phyloP scores from a whole-genome alignment of 2,888 invertebrate genomes.

The Gastrophysa polygoni region DNA sequence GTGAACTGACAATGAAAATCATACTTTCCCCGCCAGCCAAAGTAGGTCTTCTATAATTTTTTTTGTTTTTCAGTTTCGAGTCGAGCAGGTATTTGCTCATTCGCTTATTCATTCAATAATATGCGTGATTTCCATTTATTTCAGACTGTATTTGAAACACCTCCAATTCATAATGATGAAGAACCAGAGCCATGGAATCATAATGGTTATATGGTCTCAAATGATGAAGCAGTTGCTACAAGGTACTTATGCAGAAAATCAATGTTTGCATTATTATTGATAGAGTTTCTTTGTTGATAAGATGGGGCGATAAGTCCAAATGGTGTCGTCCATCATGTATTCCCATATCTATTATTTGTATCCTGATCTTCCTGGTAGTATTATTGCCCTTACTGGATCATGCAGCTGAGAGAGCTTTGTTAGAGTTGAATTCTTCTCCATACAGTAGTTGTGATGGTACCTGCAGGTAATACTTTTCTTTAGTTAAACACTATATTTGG shows the following conservation, averaged over 20 bases:
- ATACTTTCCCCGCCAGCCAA: constrained; percentile 16
- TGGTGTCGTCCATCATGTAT: constrained; percentile 86
- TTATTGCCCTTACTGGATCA: constrained; percentile 77
- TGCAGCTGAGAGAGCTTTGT: constrained; percentile 62
- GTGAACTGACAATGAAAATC: constrained; percentile 9
- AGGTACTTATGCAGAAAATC: constrained; percentile 57
- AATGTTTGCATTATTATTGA: not conserved
- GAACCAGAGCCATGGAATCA: constrained; percentile 77
- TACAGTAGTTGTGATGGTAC: constrained; percentile 62
- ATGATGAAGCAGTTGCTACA: constrained; percentile 66
- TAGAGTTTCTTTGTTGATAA: constrained; percentile 40
- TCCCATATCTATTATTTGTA: constrained; percentile 79
- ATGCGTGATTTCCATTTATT: constrained; percentile 40
- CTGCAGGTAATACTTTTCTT: constrained; percentile 64
- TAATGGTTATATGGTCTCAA: constrained; percentile 71
- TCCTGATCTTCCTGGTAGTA: constrained; percentile 80
- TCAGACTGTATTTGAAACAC: constrained; percentile 74
- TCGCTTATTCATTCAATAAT: constrained; percentile 5
- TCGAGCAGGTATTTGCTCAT: not conserved
- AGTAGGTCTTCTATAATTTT: constrained; percentile 15
- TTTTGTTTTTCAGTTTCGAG: not conserved
- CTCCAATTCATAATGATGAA: constrained; percentile 68
- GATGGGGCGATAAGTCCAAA: constrained; percentile 64
- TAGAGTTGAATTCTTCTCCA: constrained; percentile 43
- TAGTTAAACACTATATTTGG: no score